Evolutionary conservation across 37 sponge, comb jelly and placozoan species (phyloP).

Genomic region (Theonella swinhoei): DNA sequence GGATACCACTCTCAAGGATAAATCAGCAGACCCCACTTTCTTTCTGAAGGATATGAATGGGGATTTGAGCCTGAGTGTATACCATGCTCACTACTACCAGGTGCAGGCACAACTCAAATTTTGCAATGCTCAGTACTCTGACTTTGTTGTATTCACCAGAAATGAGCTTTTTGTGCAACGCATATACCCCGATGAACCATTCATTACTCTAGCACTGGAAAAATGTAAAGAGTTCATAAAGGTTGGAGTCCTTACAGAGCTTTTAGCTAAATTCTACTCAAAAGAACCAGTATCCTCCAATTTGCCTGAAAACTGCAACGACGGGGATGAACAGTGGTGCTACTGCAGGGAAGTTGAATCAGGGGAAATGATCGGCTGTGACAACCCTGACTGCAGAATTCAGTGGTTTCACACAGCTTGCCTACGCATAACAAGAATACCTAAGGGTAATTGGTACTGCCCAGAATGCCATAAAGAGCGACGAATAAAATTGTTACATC

Average conservation of each 20-base stretch:
- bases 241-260: conserved; percentile 37
- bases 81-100: conserved; percentile 72
- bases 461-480: conserved; percentile 9
- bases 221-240: conserved; percentile 18
- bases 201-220: conserved; percentile 3
- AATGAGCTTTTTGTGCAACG: conserved; percentile 27
- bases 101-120: conserved; percentile 63
- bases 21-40: conserved; percentile 20
- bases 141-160: conserved; percentile 50
- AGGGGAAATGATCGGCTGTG: conserved; percentile 33
- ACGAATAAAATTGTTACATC: background rate
- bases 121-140: conserved; percentile 39
- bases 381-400: background rate
- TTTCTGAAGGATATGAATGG: conserved; percentile 40
- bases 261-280: conserved; percentile 34
- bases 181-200: conserved; percentile 18
- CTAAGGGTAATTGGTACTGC: too few relatives aligned
- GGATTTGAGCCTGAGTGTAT: conserved; percentile 5
- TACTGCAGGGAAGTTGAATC: conserved; percentile 7
- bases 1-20: conserved; percentile 7
- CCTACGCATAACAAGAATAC: conserved; percentile 13
- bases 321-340: background rate
- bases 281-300: background rate
- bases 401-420: conserved; percentile 44
- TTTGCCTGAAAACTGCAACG: background rate